Base-by-base conservation (phyloP, 64 coral and sea anemone species). In the Montipora capricornis region DNA sequence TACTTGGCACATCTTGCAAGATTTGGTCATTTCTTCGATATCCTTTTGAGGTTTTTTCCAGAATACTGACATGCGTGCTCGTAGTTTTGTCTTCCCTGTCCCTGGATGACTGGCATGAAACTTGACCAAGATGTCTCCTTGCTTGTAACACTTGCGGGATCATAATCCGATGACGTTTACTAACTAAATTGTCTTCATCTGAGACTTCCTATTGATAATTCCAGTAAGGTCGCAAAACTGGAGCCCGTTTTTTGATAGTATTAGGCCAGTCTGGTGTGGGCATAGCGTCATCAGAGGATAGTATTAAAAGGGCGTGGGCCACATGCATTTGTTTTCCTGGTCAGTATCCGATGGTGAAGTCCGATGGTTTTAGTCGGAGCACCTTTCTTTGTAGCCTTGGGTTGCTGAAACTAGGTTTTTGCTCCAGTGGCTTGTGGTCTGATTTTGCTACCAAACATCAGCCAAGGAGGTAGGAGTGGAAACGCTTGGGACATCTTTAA, bases 391-490 rank as follows among this genome's bases (percentile, higher is more conserved):
- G 83, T 3, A 89, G 76, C 47, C 77, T 7, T 61, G 87, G 8
- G 84, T 44, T 84, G 87, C 79, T 49, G 87, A 52, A 10, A 44
- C 69, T 19, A 88, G 76, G 44, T 87, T 61, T 15, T 87, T 77
- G 8, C 52, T 94, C 77, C 15, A 94, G 66, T 19, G 92, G 92
- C 45, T 87, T 87, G 51, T 88, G 92, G 85, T 94, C 29, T 1
- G 29, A 29, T 29, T 29, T 29, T 29, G 29, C 92, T 3, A 49
- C 44, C 16, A 81, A 89, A 13, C 16, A 20, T 57, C 87, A 52
- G 73, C 93, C 93, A 64, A 17, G 90, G 5, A 90, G 48, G 44
- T 95, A 90, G 1, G 87, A 90, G 59, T 95, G 79, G 16, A 95
- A 94, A 4, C 78, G 20, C 26, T 89, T 86, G 24, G 24, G 24